phyloP scores from a whole-genome alignment of 2,113 vertebrate species.

The Hylia prasina region DNA sequence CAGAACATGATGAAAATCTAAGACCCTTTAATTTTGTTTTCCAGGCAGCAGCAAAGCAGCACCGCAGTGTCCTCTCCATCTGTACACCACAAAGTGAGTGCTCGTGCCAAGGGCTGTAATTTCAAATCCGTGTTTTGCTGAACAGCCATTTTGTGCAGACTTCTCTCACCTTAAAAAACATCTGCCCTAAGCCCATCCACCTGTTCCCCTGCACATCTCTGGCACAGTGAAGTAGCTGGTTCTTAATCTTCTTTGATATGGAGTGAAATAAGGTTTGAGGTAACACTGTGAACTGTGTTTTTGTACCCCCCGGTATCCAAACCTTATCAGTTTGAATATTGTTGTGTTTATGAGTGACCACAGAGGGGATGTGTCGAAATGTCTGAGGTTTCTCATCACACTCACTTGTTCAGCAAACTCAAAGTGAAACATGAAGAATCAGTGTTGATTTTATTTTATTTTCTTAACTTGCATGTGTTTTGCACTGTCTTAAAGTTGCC shows the following conservation, averaged over 20 bases:
- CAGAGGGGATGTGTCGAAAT: not conserved
- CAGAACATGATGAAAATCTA: not conserved
- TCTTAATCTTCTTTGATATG: not conserved
- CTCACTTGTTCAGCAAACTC: not conserved
- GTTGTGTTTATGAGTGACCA: not conserved
- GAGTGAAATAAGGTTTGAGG: not conserved
- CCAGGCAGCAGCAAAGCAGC: constrained; percentile 57
- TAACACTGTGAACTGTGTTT: not conserved
- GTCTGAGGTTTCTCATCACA: not conserved
- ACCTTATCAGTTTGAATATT: not conserved
- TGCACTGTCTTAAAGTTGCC: not conserved
- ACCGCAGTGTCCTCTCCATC: constrained; percentile 48
- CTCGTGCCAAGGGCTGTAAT: not conserved
- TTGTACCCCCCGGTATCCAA: not conserved
- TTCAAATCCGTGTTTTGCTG: not conserved
- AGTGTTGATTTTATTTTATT: not conserved
- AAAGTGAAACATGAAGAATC: not conserved
- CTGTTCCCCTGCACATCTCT: not conserved
- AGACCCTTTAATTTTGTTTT: constrained; percentile 39
- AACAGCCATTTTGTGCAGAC: not conserved
- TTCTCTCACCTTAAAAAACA: constrained; percentile 14
- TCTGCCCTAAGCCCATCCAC: not conserved
- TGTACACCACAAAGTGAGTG: constrained; percentile 67
- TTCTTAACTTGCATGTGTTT: not conserved
- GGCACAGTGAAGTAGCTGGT: not conserved